Evolutionary conservation across 2,113 vertebrate species (phyloP), one percentile per base, ranked within the genome.

Genomic region (Phoenicopterus ruber): DNA sequence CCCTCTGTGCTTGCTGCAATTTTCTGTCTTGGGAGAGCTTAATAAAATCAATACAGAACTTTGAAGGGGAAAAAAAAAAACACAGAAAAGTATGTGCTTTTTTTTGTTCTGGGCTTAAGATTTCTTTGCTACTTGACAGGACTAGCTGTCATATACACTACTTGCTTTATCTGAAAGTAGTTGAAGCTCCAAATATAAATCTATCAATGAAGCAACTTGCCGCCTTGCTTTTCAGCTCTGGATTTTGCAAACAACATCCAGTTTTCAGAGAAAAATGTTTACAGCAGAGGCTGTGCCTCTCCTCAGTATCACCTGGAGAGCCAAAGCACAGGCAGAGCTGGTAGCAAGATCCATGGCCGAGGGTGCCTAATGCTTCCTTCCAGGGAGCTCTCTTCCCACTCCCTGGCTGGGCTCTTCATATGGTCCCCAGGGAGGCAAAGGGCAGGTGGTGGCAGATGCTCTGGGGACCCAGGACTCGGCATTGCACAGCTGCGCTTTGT

Each of bases 391-490:
- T 44, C 1, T 4, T 47, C 9, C 3, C 4, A 0, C 10, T 69
- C 2, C 13, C 6, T 11, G 9, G 9, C 2, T 0, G 1, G 21
- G 18, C 15, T 61, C 5, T 72, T 55, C 21, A 10, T 49, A 24
- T 74, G 10, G 8, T 86, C 21, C 29, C 50, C 0, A 0, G 22
- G 15, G n/a, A 52, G 29, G 19, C 9, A 50, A 42, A 65, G 13
- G 9, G 25, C 0, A 0, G 9, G 40, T 65, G 15, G 21, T 86
- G 63, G 31, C 42, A 86, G 19, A 42, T 34, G 31, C 6, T 3
- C 6, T 5, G 3, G 34, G 26, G 44, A 40, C 6, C 8, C 26
- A 14, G 24, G 20, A 25, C 6, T 20, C 0, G 0, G 1, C 21
- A 26, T 15, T 58, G 13, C 57, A 62, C 8, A 36, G 59, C 16